Conservation (phyloP, 2,797 vertebrate genomes). For the Notamacropus eugenii region DNA sequence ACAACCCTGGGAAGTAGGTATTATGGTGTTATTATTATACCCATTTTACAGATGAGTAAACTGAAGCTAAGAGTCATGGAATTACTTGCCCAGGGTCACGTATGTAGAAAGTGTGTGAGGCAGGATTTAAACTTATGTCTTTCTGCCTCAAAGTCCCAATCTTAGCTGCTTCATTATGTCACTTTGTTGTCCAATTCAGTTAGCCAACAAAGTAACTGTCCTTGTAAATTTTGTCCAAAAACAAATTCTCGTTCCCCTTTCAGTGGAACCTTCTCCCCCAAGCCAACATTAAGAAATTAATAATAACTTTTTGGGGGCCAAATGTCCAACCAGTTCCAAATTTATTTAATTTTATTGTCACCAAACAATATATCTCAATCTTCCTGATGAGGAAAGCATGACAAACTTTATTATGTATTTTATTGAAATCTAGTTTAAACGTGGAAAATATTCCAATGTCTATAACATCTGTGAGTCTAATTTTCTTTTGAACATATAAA, state of each 20-base stretch:
- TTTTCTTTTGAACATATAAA: neutral
- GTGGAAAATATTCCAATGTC: neutral
- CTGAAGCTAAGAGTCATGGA: neutral
- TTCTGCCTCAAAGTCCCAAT: neutral
- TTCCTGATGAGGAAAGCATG: neutral
- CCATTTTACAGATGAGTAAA: neutral
- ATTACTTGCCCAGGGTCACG: neutral
- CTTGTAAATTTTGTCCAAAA: neutral
- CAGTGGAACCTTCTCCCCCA: neutral
- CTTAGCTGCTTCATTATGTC: neutral
- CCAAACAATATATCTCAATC: neutral
- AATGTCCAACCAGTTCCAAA: neutral
- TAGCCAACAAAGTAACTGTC: neutral
- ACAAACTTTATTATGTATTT: neutral
- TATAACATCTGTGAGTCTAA: neutral
- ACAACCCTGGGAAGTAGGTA: neutral
- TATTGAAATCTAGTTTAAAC: neutral
- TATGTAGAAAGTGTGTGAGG: neutral
- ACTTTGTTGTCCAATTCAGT: neutral
- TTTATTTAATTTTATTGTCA: neutral
- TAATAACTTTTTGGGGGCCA: neutral
- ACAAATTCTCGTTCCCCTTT: neutral
- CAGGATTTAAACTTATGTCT: neutral
- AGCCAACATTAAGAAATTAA: neutral
- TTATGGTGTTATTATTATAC: neutral